These are phyloP conservation scores for Falco novaeseelandiae DNA, from an alignment of 2,797 vertebrate species.

Conservation along the genomic window DNA sequence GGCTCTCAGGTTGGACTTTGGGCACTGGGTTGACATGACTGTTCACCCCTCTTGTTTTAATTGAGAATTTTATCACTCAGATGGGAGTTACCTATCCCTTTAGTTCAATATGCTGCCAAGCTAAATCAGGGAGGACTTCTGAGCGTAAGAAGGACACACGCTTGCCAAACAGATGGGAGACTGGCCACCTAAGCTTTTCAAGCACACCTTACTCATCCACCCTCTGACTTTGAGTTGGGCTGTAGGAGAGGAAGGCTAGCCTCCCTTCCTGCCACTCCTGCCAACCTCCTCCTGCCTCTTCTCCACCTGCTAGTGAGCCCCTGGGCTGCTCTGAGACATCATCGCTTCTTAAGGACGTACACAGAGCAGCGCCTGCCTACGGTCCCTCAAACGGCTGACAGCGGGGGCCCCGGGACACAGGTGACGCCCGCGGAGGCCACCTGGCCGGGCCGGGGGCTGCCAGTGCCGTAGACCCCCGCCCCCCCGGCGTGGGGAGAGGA, in stretches of 20 bases:
- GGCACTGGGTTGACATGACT: background rate
- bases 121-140: background rate
- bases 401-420: rapidly evolving
- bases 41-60: background rate
- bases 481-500: no score
- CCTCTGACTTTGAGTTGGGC: background rate
- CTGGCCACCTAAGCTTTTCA: background rate
- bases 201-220: background rate
- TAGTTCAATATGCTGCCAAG: background rate
- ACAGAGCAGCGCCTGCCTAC: rapidly evolving
- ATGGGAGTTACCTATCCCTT: background rate
- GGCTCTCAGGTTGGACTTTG: background rate
- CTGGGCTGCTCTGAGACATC: background rate
- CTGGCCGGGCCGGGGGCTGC: no score
- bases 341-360: background rate
- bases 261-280: background rate
- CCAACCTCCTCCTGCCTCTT: background rate
- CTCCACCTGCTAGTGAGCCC: rapidly evolving
- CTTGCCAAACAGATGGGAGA: rapidly evolving
- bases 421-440: background rate
- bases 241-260: rapidly evolving
- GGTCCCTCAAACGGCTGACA: background rate
- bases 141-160: background rate
- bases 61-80: background rate
- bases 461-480: no score